Conservation (phyloP, 2,888 invertebrate species). For the Caenorhabditis sp. region DNA sequence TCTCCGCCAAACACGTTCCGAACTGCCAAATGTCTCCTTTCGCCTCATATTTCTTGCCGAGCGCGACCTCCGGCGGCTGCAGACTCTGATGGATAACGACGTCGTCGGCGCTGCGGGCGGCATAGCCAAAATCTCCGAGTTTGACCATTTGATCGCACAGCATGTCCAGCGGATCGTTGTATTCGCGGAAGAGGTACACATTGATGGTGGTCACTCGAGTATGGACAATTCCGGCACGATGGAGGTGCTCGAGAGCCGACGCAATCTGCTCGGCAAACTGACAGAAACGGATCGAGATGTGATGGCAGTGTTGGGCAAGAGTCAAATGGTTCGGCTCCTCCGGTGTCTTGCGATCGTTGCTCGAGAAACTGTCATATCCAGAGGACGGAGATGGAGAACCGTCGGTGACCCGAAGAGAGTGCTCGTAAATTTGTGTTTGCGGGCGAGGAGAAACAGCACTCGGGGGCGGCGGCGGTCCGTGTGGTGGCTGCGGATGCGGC, state of each 20-base stretch:
- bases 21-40: conserved; percentile 66
- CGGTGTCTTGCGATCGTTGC: conserved; percentile 32
- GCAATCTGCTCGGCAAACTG: conserved; percentile 60
- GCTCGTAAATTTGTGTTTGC: too few species aligned
- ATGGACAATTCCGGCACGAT: conserved; percentile 53
- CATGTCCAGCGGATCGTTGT: conserved; percentile 56
- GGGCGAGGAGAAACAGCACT: too few species aligned
- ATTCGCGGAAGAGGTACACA: conserved; percentile 54
- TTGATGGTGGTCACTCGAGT: conserved; percentile 53
- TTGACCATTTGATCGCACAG: conserved; percentile 62
- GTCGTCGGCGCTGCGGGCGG: conserved; percentile 23
- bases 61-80: conserved; percentile 59
- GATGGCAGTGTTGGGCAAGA: conserved; percentile 13
- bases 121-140: conserved; percentile 59
- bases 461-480: not conserved
- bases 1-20: conserved; percentile 60
- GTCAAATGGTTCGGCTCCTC: conserved; percentile 15
- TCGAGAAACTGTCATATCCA: conserved; percentile 56
- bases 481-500: not conserved
- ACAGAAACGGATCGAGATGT: conserved; percentile 42
- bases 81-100: conserved; percentile 41
- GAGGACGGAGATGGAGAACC: conserved; percentile 58
- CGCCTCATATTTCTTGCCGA: conserved; percentile 55
- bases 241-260: conserved; percentile 54
- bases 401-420: conserved; percentile 17